phyloP scores from a whole-genome alignment of 2,888 invertebrate genomes.

The Itoplectis maculator region DNA sequence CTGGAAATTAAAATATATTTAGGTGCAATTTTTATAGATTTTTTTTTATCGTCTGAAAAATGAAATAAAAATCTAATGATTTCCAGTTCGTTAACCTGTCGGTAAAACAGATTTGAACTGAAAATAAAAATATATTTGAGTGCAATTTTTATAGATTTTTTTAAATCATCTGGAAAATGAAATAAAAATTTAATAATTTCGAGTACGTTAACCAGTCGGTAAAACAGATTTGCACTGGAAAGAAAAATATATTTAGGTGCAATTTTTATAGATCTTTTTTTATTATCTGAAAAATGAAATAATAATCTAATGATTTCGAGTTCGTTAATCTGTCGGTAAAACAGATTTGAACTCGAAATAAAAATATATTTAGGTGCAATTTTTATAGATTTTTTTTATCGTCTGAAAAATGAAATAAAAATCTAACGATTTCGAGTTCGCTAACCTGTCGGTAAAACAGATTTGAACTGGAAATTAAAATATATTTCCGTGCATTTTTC shows the following conservation, averaged over 20 bases:
- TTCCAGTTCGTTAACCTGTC: neutral
- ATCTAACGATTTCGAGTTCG: neutral
- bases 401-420: conserved; percentile 87
- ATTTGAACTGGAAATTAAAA: neutral
- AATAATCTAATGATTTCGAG: no score
- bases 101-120: neutral
- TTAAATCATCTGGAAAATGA: no score
- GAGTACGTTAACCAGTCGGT: no score
- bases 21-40: no score
- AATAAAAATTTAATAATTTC: no score
- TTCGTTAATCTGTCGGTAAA: no score
- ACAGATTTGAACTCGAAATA: no score
- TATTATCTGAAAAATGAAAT: no score
- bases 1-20: neutral
- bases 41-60: conserved; percentile 94
- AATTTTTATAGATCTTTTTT: neutral
- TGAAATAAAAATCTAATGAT: neutral
- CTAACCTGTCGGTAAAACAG: neutral
- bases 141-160: no score
- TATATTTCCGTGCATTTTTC: no score
- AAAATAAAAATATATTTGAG: neutral
- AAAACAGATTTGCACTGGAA: neutral
- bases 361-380: neutral
- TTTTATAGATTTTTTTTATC: conserved; percentile 87
- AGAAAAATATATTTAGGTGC: neutral